Evolutionary conservation across 2,113 vertebrate genomes (phyloP), one percentile per base, ranked within the genome.

Genomic region (Lycaon pictus): DNA sequence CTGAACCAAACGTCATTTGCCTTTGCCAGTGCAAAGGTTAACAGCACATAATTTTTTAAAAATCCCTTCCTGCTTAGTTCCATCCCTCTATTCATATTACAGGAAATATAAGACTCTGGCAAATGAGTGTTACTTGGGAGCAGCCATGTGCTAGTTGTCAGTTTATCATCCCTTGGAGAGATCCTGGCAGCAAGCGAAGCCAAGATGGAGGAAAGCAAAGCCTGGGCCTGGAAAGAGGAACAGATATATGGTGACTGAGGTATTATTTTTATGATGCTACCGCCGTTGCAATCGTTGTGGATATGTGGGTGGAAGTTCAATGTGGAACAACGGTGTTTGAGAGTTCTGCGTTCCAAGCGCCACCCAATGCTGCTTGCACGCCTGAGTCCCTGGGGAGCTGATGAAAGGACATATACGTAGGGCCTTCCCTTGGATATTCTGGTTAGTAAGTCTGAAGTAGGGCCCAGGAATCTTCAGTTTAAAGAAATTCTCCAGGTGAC

Each of bases 201-300:
- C 43, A 53, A 48, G 37, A 56, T 17, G n/a, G 55, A 32, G 53
- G 56, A 88, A 63, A 88, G 25, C 74, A 58, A 51, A 60, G 29
- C 29, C 16, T 23, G 32, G 58, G 23, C 22, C 11, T 9, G 20
- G 67, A 83, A 62, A 32, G 2, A 23, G 71, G 62, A 11, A 48
- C 1, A 55, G 53, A 8, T 4, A 22, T 4, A 77, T 56, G 13
- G 5, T 35, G 22, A 67, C 7, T 6, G 11, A 77, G 25, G 32
- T 16, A 2, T 12, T 16, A 0, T 5, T 63, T 76, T 48, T 76
- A 48, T 76, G 72, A 7, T 12, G 55, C 16, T 27, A 29, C 27
- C 10, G 16, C 74, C 19, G 0, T 8, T 23, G 1, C 43, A 1
- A 10, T 15, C 9, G 5, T 22, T 17, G 3, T 51, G 32, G 35